These are phyloP conservation scores for Euzophera pinguis DNA, from an alignment of 2,888 invertebrate species.

Conservation along the genomic window DNA sequence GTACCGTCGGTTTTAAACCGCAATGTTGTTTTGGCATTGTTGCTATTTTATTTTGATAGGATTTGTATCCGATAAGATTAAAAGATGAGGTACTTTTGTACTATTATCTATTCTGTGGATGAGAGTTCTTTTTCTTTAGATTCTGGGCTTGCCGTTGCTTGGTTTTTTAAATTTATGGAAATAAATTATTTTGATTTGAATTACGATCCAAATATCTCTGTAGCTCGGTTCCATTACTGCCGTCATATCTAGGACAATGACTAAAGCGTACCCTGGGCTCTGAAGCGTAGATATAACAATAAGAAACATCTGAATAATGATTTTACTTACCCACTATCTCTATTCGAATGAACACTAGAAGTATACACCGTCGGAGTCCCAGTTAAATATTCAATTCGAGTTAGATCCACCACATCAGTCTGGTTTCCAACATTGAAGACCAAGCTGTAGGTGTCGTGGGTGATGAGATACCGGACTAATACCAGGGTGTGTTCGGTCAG, in stretches of 20 bases:
- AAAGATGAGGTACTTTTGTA: too few relatives aligned
- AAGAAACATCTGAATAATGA: too few relatives aligned
- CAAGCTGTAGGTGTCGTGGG: constrained; percentile 51
- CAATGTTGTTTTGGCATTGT: neutral
- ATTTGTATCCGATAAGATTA: neutral
- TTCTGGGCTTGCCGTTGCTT: too few relatives aligned
- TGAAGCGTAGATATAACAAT: too few relatives aligned
- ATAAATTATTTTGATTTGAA: too few relatives aligned
- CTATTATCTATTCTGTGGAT: too few relatives aligned
- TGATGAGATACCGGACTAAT: constrained; percentile 42
- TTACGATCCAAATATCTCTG: too few relatives aligned
- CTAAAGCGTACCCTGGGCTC: too few relatives aligned
- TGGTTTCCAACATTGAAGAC: constrained; percentile 74
- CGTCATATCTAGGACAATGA: too few relatives aligned
- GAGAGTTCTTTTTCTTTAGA: too few relatives aligned
- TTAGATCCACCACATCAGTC: constrained; percentile 57
- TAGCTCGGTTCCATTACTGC: too few relatives aligned
- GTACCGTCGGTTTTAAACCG: neutral
- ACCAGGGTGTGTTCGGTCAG: constrained; percentile 41
- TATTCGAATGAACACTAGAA: constrained; percentile 49
- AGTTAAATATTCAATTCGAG: constrained; percentile 29
- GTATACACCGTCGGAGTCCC: constrained; percentile 41
- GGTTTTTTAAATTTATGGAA: too few relatives aligned
- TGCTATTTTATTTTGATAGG: neutral
- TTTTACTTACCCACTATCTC: constrained; percentile 42